Percentiles rank a stretch among this genome's conserved stretches.
Evolutionary conservation across 1,140 invertebrate genomes (phyloP).

Genomic region (Drosophila pruinosa): DNA sequence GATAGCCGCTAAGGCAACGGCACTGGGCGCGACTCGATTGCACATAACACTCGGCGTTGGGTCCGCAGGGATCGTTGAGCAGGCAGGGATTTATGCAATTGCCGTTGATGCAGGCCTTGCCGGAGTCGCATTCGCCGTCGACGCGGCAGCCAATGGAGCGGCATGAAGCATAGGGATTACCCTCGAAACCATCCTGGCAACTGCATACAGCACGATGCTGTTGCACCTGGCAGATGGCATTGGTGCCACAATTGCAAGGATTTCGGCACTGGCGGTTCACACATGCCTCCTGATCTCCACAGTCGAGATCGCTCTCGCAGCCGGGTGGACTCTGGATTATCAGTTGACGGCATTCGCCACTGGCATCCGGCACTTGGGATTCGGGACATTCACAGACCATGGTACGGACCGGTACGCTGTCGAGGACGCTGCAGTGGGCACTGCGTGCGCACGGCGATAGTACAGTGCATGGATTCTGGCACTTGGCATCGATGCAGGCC

Average conservation of each 20-base stretch:
- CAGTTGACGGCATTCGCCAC: slow-evolving; percentile 89
- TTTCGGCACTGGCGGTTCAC: slow-evolving; percentile 93
- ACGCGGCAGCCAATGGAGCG: slow-evolving; percentile 90
- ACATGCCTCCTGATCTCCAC: slow-evolving; percentile 90
- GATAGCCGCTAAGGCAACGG: slow-evolving; percentile 90
- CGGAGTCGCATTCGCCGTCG: slow-evolving; percentile 90
- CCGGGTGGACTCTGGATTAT: slow-evolving; percentile 87
- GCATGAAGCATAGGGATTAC: slow-evolving; percentile 92
- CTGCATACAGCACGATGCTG: slow-evolving; percentile 94
- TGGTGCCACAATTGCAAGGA: slow-evolving; percentile 93
- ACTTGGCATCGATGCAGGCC: slow-evolving; percentile 91
- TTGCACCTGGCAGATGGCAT: slow-evolving; percentile 91
- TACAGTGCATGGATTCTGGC: slow-evolving; percentile 90
- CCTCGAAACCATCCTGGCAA: slow-evolving; percentile 91
- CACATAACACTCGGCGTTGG: slow-evolving; percentile 92
- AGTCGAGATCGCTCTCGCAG: slow-evolving; percentile 91
- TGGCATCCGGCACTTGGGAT: slow-evolving; percentile 90
- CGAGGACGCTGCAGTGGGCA: slow-evolving; percentile 90
- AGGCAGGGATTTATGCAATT: slow-evolving; percentile 94
- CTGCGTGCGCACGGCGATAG: slow-evolving; percentile 89
- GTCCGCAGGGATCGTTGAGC: slow-evolving; percentile 90
- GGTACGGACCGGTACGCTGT: slow-evolving; percentile 91
- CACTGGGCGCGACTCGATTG: slow-evolving; percentile 90
- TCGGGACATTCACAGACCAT: slow-evolving; percentile 93
- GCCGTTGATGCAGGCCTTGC: slow-evolving; percentile 91